A percentile compares a stretch with the other conserved stretches of the same genome.
Conservation (phyloP, 2,797 vertebrate genomes). For the Brachyalestes nurse region DNA sequence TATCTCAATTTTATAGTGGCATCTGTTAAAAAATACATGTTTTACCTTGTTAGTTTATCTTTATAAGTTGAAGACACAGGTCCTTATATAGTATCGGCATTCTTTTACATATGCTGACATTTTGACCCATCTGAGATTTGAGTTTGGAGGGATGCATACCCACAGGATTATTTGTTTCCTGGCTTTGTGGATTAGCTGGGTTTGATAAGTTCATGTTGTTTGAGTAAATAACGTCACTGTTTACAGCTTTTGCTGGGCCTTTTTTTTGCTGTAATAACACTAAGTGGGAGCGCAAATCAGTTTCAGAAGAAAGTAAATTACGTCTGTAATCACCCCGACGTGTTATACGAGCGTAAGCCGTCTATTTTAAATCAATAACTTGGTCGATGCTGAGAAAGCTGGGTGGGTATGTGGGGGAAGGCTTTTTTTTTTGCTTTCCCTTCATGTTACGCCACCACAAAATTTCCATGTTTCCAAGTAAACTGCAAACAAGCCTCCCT, state of each 20-base stretch:
- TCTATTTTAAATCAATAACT: conserved; percentile 46
- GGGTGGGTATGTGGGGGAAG: background rate
- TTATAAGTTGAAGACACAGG: background rate
- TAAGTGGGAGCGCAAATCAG: background rate
- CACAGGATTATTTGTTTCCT: background rate
- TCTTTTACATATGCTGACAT: background rate
- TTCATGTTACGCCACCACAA: conserved; percentile 67
- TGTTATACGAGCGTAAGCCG: background rate
- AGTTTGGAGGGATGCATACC: background rate
- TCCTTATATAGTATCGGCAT: background rate
- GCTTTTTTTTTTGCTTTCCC: conserved; percentile 27
- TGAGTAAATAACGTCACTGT: no score
- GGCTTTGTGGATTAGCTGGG: background rate
- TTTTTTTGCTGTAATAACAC: background rate
- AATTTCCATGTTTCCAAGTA: conserved; percentile 73
- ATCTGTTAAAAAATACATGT: background rate
- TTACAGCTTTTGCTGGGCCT: no score
- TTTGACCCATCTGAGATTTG: background rate
- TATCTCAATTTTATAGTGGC: background rate
- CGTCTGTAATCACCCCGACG: conserved; percentile 10
- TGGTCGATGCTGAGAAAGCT: background rate
- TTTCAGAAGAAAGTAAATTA: background rate
- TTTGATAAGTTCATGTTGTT: background rate
- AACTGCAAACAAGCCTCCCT: conserved; percentile 68
- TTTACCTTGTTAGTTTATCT: background rate